These are phyloP conservation scores for Eurypyga helias DNA, from an alignment of 2,113 vertebrate genomes.

Conservation along the genomic window DNA sequence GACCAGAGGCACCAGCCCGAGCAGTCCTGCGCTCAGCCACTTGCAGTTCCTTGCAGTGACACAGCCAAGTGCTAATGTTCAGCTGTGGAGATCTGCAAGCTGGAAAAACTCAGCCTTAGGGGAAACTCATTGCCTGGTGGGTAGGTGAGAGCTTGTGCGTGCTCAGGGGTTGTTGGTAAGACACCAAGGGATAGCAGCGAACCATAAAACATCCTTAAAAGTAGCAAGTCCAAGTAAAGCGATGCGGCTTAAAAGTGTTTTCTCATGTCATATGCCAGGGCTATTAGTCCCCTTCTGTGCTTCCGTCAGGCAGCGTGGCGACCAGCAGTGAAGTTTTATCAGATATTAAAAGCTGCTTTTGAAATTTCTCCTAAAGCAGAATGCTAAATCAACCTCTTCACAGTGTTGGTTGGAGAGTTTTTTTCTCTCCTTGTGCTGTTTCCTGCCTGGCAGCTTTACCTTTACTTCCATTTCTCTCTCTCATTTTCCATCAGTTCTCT, in stretches of 20 bases:
- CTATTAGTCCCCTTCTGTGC: constrained; percentile 38
- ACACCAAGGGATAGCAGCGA: not conserved
- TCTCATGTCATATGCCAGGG: not conserved
- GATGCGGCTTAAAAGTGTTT: not conserved
- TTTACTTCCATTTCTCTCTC: constrained; percentile 33
- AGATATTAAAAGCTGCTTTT: constrained; percentile 24
- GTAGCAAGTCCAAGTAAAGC: not conserved
- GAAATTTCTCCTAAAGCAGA: constrained; percentile 17
- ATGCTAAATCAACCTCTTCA: not conserved
- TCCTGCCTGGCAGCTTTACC: constrained; percentile 23
- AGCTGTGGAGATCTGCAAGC: not conserved
- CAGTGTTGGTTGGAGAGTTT: not conserved
- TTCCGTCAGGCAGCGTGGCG: not conserved
- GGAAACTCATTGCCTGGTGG: not conserved
- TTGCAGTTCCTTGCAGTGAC: not conserved
- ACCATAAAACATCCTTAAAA: not conserved
- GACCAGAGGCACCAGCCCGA: not conserved
- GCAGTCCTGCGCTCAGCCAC: not conserved
- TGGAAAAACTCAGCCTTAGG: not conserved
- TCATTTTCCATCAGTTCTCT: constrained; percentile 47
- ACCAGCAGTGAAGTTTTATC: constrained; percentile 26
- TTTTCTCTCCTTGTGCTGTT: not conserved
- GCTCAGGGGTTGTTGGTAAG: not conserved
- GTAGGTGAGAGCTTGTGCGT: not conserved
- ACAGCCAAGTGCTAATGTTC: not conserved